phyloP scores from a whole-genome alignment of 2,113 vertebrate genomes.

The Rutilus rutilus region DNA sequence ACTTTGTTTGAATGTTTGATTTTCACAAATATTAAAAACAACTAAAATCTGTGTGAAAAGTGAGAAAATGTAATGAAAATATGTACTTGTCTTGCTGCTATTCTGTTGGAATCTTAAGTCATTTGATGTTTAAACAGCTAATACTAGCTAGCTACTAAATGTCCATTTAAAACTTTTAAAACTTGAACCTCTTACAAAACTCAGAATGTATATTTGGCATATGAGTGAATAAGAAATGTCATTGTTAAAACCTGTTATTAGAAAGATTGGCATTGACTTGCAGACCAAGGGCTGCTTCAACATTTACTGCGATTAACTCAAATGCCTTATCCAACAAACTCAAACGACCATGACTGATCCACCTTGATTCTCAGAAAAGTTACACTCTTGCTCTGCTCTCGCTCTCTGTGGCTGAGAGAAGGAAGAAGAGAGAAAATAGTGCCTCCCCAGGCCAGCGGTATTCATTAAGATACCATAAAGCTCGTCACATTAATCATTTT shows the following conservation, averaged over 20 bases:
- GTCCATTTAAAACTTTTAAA: no score
- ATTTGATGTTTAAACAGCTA: background rate
- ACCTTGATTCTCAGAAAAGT: conserved; percentile 11
- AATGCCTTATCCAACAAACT: conserved; percentile 14
- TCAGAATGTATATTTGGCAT: background rate
- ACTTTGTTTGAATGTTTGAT: background rate
- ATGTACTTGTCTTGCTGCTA: background rate
- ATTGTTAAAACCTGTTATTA: conserved; percentile 10
- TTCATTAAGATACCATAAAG: conserved; percentile 74
- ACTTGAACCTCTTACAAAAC: no score
- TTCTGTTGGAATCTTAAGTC: background rate
- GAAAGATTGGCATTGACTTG: conserved; percentile 4
- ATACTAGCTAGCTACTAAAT: background rate
- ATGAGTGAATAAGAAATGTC: background rate
- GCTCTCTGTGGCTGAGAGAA: conserved; percentile 2
- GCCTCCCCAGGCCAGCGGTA: conserved; percentile 60
- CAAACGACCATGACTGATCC: background rate
- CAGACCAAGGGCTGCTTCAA: background rate
- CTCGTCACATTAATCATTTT: conserved; percentile 67
- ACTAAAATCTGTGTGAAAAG: background rate
- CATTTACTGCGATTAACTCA: background rate
- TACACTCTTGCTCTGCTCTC: background rate
- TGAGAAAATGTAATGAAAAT: background rate
- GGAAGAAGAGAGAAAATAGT: conserved; percentile 52
- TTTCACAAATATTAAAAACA: background rate